A percentile compares a stretch with the other conserved stretches of the same genome.
These are phyloP conservation scores for Phyllostomus hastatus DNA, from an alignment of 2,113 vertebrate genomes.

Conservation along the genomic window DNA sequence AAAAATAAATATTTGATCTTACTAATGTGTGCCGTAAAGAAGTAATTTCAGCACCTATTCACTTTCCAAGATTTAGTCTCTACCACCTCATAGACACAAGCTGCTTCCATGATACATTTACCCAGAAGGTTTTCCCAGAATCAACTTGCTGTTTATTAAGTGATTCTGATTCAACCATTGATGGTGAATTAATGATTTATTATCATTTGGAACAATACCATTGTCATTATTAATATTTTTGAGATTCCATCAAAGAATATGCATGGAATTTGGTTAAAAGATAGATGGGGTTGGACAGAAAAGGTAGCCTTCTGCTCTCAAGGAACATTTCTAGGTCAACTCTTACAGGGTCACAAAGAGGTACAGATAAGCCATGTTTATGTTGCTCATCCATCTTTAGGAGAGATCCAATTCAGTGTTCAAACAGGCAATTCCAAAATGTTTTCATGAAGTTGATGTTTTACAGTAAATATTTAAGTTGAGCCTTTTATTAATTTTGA, in stretches of 20 bases:
- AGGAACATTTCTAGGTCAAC: background rate
- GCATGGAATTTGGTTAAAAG: background rate
- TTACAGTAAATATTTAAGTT: slow-evolving; percentile 12
- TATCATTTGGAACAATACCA: background rate
- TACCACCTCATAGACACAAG: background rate
- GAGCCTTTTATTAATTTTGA: background rate
- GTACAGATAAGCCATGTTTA: background rate
- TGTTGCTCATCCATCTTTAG: background rate
- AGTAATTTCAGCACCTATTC: background rate
- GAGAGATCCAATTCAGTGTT: background rate
- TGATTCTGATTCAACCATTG: background rate
- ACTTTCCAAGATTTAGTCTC: background rate
- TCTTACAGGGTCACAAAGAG: background rate
- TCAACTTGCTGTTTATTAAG: background rate
- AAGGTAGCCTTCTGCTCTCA: background rate
- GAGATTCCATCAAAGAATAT: background rate
- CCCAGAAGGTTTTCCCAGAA: background rate
- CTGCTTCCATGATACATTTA: background rate
- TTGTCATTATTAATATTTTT: slow-evolving; percentile 6
- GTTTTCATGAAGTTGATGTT: background rate
- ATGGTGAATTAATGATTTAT: background rate
- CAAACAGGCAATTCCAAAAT: background rate
- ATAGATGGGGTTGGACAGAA: background rate
- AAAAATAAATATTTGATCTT: background rate
- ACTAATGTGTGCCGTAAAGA: background rate